Base-by-base conservation (phyloP, 37 sponge, comb jelly and placozoan genomes). In the Geodia barretti region DNA sequence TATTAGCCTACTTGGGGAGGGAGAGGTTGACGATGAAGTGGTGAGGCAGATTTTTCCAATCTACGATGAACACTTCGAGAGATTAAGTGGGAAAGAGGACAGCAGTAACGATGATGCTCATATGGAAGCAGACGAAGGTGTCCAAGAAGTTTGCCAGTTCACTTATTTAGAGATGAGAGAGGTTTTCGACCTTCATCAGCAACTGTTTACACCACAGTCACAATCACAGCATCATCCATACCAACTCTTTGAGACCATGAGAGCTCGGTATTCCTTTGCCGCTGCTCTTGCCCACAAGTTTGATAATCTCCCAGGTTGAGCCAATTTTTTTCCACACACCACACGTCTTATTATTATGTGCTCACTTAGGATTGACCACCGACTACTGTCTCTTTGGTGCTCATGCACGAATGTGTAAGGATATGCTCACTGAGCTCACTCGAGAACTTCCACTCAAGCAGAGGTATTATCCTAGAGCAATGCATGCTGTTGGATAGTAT, bases 21-120 rank as follows among this genome's bases (percentile, higher is more conserved):
- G 65, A 4, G n/a, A n/a, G n/a, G 43, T 41, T 4, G 32, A 76
- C 25, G 76, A 73, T 5, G 39, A 61, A 30, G 80, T 14, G 87
- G 64, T 79, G 78, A 88, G 25, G 26, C 28, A 26, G 80, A 80
- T 30, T 79, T 92, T 75, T 30, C 59, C 76, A 8, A 59, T 20
- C 7, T 70, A 70, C 20, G 39, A 36, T 37, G 0, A 34, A 36
- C 5, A 21, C 8, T 1, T 37, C 0, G 62, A 31, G 62, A n/a
- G n/a, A n/a, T n/a, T n/a, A n/a, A 26, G 24, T 41, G 25, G 32
- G 4, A 37, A 35, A 21, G n/a, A n/a, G n/a, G n/a, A n/a, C n/a
- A n/a, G n/a, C n/a, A n/a, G n/a, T n/a, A n/a, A n/a, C n/a, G n/a
- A n/a, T n/a, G n/a, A n/a, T n/a, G n/a, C n/a, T n/a, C n/a, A n/a